Conservation (phyloP, 2,888 invertebrate genomes). For the Eueremaeus valkanovi region DNA sequence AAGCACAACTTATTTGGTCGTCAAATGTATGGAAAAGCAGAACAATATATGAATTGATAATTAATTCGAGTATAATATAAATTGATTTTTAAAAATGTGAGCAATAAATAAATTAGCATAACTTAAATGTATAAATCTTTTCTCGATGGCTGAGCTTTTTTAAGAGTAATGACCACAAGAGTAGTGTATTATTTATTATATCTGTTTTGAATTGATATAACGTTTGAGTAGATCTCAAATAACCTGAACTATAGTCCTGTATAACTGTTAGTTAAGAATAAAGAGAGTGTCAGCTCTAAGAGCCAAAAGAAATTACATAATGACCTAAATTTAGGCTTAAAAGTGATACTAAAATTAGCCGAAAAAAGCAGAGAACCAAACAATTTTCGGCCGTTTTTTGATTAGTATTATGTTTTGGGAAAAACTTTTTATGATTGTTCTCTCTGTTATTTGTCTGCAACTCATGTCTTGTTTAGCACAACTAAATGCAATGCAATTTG, state of each 20-base stretch:
- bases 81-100: too few species aligned
- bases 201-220: neutral
- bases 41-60: neutral
- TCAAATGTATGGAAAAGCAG: too few species aligned
- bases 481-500: neutral
- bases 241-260: neutral
- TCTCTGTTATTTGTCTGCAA: neutral
- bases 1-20: too few species aligned
- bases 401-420: neutral
- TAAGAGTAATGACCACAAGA: slow-evolving; percentile 27
- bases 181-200: neutral
- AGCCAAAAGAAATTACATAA: neutral
- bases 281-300: neutral
- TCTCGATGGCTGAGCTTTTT: too few species aligned
- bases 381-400: neutral
- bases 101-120: too few species aligned
- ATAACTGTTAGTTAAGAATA: too few species aligned
- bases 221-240: neutral
- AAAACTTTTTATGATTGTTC: neutral
- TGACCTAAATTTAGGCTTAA: slow-evolving; percentile 12
- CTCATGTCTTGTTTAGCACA: neutral
- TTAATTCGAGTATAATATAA: too few species aligned
- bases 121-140: too few species aligned
- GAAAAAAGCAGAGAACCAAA: neutral
- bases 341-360: slow-evolving; percentile 25